These are phyloP conservation scores for Porites cylindrica DNA, from an alignment of 92 coral and sea anemone genomes.

Conservation along the genomic window DNA sequence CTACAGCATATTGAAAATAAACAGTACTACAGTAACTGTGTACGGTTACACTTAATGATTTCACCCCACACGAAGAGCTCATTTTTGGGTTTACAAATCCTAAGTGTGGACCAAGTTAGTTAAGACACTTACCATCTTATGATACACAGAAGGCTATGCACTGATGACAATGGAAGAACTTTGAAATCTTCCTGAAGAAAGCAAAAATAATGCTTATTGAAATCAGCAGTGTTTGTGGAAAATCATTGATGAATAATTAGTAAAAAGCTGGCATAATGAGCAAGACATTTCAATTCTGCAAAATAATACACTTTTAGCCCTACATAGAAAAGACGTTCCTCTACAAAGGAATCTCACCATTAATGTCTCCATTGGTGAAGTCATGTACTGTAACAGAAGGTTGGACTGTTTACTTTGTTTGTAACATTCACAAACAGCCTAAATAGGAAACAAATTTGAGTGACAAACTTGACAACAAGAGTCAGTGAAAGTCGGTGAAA, in stretches of 20 bases:
- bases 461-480: neutral
- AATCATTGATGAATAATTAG: no score
- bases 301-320: no score
- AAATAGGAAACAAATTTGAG: neutral
- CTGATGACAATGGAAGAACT: constrained; percentile 64
- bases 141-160: constrained; percentile 56
- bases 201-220: no score
- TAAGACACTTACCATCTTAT: constrained; percentile 46
- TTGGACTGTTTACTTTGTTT: constrained; percentile 47
- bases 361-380: constrained; percentile 24
- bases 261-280: no score
- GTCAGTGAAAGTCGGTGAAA: neutral
- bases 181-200: constrained; percentile 48
- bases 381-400: constrained; percentile 38
- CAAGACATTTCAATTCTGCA: no score
- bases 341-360: constrained; percentile 29
- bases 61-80: no score
- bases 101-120: no score
- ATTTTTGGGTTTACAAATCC: no score
- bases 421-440: constrained; percentile 60
- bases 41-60: no score
- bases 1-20: no score
- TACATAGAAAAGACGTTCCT: neutral
- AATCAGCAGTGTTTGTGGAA: no score
- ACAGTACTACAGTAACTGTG: no score